Base-by-base conservation (phyloP, 2,797 vertebrate genomes). In the Saxicola maurus region DNA sequence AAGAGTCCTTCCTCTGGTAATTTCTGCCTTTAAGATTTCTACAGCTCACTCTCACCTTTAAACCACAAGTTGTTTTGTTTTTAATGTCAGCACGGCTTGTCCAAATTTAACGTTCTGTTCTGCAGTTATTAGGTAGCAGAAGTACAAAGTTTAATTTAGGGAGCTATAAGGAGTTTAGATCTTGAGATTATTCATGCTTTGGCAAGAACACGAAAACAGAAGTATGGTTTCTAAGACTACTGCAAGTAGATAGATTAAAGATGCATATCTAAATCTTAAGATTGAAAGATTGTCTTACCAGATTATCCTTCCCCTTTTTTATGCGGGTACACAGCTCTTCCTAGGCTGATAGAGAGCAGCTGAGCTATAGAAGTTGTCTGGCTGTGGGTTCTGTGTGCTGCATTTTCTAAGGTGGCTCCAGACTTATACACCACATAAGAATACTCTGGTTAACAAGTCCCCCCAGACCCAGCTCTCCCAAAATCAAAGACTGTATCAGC, bases 101-200 rank as follows among this genome's bases (percentile, higher is more conserved):
- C 38, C 72, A 81, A 93, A 75, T 90, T 62, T 80, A 90, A 85
- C 76, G 48, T 68, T 86, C 46, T 52, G 20, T 77, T 85, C 72
- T 62, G 55, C 56, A 75, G 33, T 66, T 77, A 88, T 35, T 48
- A 86, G 64, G 68, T 37, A 86, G 46, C 43, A 86, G 46, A 85
- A 90, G 24, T 69, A 92, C 5, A 17, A 90, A 82, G 68, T 85
- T 88, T 91, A 86, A 91, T 88, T 89, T 80, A 75, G 30, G 28
- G 62, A 92, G 62, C 55, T 68, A 5, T 45, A 90, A 88, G 42
- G 71, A 85, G 45, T 59, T 75, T 78, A 90, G 88, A 92, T 90
- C 65, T 68, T 74, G 55, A 93, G 73, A 82, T 89, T 81, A 85
- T 83, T 89, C 48, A 53, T 13, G 27, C 68, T 90, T 82, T 90